Base-by-base conservation (phyloP, 2,113 vertebrate species). In the Chaenogobius annularis region DNA sequence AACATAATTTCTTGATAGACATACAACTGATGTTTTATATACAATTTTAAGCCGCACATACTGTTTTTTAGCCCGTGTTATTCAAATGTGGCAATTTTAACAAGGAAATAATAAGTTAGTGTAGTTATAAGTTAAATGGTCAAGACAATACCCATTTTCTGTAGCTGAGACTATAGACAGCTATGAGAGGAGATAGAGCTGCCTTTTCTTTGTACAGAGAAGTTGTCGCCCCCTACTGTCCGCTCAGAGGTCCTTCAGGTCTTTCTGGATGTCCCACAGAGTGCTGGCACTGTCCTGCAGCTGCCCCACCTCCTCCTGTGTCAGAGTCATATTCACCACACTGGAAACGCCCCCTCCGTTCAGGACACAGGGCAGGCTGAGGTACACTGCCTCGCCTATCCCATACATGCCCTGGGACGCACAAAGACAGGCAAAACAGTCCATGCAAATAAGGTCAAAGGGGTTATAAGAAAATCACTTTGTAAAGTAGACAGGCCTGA, bases 251-350 rank as follows among this genome's bases (percentile, higher is more conserved):
- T 98, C 94, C 75, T 93, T 95, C 40, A 98, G 85, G 78, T 98
- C 96, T 77, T 94, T 97, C 92, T 98, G 97, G 90, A 98, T 95
- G 63, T 80, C 85, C 96, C 96, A 98, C 83, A 98, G 81, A 0
- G 96, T 96, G 8, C 90, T 92, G 0, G 95, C 96, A 0, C 96
- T 99, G 81, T 92, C 94, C 91, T 92, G 95, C 83, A 99, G 92
- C 63, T 96, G 95, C 54, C 89, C 75, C 67, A 95, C 94, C 69
- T 99, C 97, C 0, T 93, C 92, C 0, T 95, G 94, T 59, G 93
- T 96, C 88, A 98, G 94, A 72, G 93, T 96, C 91, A 97, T 95
- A 77, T 97, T 98, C 89, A 99, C 89, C 52, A 98, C 94, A 1
- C 94, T 95, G 61, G 93, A 93, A 73, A 99, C 80, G 3, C 97